phyloP scores from a whole-genome alignment of 53 echinoderm and acorn worm species.

The Stichopus horrens region DNA sequence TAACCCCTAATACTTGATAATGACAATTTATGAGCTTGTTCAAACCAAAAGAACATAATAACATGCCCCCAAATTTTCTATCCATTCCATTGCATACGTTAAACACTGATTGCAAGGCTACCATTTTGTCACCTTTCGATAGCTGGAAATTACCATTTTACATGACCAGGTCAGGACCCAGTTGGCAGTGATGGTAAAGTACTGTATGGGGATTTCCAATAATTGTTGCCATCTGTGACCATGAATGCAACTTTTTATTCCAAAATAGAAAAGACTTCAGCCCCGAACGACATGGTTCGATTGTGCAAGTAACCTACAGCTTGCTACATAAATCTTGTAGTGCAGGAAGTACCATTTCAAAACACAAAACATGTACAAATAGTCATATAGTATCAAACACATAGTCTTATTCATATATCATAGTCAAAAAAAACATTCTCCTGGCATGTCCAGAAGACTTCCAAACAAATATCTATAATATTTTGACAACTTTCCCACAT shows the following conservation, averaged over 20 bases:
- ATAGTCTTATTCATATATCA: neutral
- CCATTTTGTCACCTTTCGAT: too few species aligned
- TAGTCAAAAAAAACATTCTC: conserved; percentile 1
- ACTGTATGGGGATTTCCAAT: neutral
- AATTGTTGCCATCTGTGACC: conserved; percentile 2
- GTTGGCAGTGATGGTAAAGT: too few species aligned
- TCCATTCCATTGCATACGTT: too few species aligned
- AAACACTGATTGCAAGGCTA: too few species aligned
- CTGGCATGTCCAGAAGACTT: conserved; percentile 22
- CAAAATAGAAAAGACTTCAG: conserved; percentile 1
- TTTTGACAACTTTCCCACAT: conserved; percentile 2
- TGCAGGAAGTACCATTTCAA: conserved; percentile 12
- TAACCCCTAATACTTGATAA: too few species aligned
- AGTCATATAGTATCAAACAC: conserved; percentile 3
- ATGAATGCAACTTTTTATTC: conserved; percentile 2
- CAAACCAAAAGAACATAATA: too few species aligned
- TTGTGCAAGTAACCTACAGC: conserved; percentile 26
- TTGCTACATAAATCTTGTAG: conserved; percentile 17
- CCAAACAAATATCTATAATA: conserved; percentile 13
- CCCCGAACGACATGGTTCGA: conserved; percentile 7
- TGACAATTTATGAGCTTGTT: too few species aligned
- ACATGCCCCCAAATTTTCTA: too few species aligned
- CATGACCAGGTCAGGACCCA: too few species aligned
- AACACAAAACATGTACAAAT: neutral
- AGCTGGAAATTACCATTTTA: too few species aligned